Conservation (phyloP, 2,888 invertebrate species). For the Atherix ibis region DNA sequence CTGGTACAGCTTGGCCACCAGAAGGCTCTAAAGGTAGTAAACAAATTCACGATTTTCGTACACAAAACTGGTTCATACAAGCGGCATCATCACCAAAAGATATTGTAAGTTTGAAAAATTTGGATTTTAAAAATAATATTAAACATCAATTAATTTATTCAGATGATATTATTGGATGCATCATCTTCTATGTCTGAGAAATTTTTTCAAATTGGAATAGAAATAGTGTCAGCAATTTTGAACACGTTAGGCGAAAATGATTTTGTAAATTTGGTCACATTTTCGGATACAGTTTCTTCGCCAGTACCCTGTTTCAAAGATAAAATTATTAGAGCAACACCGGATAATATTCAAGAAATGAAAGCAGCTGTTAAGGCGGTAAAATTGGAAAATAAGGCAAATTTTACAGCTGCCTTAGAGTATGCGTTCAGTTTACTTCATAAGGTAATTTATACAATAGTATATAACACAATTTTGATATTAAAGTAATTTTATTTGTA, state of each 20-base stretch:
- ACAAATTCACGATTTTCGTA: conserved; percentile 84
- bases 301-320: conserved; percentile 83
- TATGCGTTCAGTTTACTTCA: conserved; percentile 84
- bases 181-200: conserved; percentile 81
- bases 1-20: conserved; percentile 85
- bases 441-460: conserved; percentile 47
- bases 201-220: conserved; percentile 68
- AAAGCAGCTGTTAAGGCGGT: conserved; percentile 60
- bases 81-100: conserved; percentile 97
- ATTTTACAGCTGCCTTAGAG: conserved; percentile 82
- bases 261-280: conserved; percentile 87
- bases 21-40: conserved; percentile 63
- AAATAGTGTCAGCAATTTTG: conserved; percentile 75
- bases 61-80: conserved; percentile 90
- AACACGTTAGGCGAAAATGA: conserved; percentile 95
- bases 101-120: conserved; percentile 39
- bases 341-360: conserved; percentile 66
- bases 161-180: conserved; percentile 70
- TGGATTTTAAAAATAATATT: neutral
- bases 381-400: conserved; percentile 66
- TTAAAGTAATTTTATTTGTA: neutral
- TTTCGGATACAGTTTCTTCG: conserved; percentile 68
- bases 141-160: neutral
- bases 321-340: conserved; percentile 71
- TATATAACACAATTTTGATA: conserved; percentile 34